Evolutionary conservation across 2,113 vertebrate species (phyloP).

Genomic region (Phyllopteryx taeniolatus): DNA sequence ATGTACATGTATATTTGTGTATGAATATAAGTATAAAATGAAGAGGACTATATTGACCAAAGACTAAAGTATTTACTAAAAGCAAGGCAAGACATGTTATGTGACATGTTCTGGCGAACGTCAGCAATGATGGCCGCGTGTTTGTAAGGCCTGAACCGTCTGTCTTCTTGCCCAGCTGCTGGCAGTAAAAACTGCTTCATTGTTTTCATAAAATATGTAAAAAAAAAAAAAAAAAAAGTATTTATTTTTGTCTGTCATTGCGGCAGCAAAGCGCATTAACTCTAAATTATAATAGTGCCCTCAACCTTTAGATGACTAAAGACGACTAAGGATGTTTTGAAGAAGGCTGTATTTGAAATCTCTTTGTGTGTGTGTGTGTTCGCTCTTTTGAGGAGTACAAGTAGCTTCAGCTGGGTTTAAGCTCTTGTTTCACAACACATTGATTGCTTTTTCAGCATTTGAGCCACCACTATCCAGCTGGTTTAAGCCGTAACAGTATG

Average conservation of each 20-base stretch:
- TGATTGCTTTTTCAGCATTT: conserved; percentile 35
- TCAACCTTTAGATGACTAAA: conserved; percentile 20
- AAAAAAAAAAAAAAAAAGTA: conserved; percentile 18
- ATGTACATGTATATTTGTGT: conserved; percentile 74
- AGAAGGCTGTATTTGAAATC: conserved; percentile 35
- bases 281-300: conserved; percentile 36
- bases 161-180: conserved; percentile 34
- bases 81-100: conserved; percentile 63
- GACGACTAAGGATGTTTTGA: conserved; percentile 40
- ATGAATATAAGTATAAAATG: conserved; percentile 72
- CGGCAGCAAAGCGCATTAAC: conserved; percentile 44
- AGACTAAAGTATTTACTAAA: conserved; percentile 78
- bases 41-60: conserved; percentile 76
- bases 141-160: conserved; percentile 34
- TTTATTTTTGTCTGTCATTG: conserved; percentile 52
- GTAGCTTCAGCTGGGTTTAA: conserved; percentile 29
- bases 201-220: conserved; percentile 48
- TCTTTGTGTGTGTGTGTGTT: not conserved
- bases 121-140: conserved; percentile 49
- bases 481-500: conserved; percentile 36
- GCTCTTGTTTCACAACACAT: conserved; percentile 32
- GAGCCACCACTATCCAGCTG: conserved; percentile 37
- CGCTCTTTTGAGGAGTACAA: conserved; percentile 24
- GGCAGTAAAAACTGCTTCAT: conserved; percentile 36
- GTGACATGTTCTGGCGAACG: conserved; percentile 56